Base-by-base conservation (phyloP, 2,797 vertebrate species). In the Heliangelus exortis region DNA sequence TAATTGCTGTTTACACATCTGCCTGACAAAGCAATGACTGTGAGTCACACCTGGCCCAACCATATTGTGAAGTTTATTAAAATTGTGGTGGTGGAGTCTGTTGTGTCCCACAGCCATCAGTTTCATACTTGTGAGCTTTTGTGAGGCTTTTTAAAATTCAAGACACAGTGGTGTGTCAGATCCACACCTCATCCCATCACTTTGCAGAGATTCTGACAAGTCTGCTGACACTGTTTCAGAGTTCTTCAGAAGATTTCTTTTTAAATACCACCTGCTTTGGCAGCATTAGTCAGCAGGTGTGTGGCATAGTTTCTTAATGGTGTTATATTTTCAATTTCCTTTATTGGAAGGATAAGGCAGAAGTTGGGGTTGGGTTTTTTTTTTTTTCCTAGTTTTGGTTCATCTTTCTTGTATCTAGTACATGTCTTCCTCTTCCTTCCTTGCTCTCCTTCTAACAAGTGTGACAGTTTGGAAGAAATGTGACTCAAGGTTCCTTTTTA, bases 401-500 rank as follows among this genome's bases (percentile, higher is more conserved):
- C 33, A 29, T 33, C 26, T 94, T 95, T 94, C 25, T 71, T 34
- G 4, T 76, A 86, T 74, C 25, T 71, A 48, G 22, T 62, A 33
- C 74, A 58, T 36, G 8, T 28, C 62, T 91, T 92, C 47, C 67
- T 84, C 63, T 93, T 92, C 31, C 7, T 34, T 69, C n/a, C 22
- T 2, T 62, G 16, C 14, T 87, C 11, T 21, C 3, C 15, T 57
- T 80, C 31, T 83, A 74, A 83, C 12, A 39, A 61, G 8, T 9
- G 12, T 50, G 9, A 33, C 19, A 68, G 33, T 87, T 91, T 31
- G 23, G 50, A n/a, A 85, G 50, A 93, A 89, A 85, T 81, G 28
- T 81, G 29, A 84, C 41, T 86, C 47, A 74, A n/a, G 2, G 41
- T 89, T 93, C 89, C 47, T 75, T 94, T 87, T 89, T 66, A 31